Conservation (phyloP, 2,797 vertebrate species). For the Protonibea diacanthus region DNA sequence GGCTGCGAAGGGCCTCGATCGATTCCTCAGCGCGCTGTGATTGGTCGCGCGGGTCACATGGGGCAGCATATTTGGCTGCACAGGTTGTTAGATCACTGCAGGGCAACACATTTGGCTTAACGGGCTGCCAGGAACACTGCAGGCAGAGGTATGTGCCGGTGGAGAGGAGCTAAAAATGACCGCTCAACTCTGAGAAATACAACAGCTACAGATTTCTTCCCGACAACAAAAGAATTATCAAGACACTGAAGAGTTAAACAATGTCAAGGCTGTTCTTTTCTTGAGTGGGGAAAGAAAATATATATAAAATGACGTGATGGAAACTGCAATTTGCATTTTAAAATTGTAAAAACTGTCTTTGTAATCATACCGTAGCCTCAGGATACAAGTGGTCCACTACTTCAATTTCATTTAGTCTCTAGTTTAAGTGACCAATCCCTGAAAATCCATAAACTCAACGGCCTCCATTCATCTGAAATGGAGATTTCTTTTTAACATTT, state of each 20-base stretch:
- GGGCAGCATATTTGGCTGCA: constrained; percentile 61
- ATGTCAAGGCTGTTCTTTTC: no score
- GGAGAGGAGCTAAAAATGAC: constrained; percentile 44
- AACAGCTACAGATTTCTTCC: constrained; percentile 1
- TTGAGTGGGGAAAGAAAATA: neutral
- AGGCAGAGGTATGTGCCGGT: constrained; percentile 27
- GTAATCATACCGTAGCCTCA: neutral
- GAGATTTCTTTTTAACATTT: neutral
- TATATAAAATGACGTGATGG: neutral
- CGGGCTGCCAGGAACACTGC: constrained; percentile 70
- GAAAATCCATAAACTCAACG: neutral
- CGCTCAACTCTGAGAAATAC: constrained; percentile 16
- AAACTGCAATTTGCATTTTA: neutral
- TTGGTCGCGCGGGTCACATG: constrained; percentile 63
- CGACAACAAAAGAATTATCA: neutral
- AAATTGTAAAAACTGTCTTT: no score
- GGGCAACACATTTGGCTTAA: constrained; percentile 62
- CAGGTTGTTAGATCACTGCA: constrained; percentile 65
- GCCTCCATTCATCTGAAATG: neutral
- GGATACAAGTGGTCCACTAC: no score
- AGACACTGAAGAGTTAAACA: neutral
- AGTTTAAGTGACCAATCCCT: neutral
- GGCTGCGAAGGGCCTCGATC: constrained; percentile 58
- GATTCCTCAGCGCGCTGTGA: constrained; percentile 42
- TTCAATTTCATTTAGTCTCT: neutral